Base-by-base conservation (phyloP, 1,140 invertebrate genomes). In the Drosophila arawakana region DNA sequence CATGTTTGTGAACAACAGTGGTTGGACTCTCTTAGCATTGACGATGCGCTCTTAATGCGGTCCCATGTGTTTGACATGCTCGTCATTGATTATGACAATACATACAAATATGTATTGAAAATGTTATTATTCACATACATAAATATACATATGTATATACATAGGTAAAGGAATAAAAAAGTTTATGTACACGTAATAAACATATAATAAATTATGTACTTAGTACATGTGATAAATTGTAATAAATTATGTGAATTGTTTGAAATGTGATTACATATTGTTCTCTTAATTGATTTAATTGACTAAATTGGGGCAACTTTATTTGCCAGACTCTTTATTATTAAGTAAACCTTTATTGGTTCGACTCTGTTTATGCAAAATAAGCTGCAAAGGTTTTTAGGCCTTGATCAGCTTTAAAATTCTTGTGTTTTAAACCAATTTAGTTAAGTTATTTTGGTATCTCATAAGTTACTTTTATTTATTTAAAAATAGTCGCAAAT, bases 11-110 rank as follows among this genome's bases (percentile, higher is more conserved):
- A 7, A 10, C 54, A 41, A 10, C 54, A 41, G 54, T 57, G 54
- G 54, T 41, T 10, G 37, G 5, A 41, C 25, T 57, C 54, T 57
- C 37, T 37, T 25, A n/a, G 50, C 46, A 30, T 7, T 60, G 18
- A 30, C 13, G 5, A n/a, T 9, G 25, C 54, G 59, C 70, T 73
- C 63, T 73, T 73, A 54, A 18, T 15, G 9, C 30, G 18, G 9
- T 18, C 44, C 65, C 58, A 50, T 68, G 70, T 58, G 67, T 44
- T 30, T 71, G 72, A 21, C 41, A 70, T 74, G 67, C 66, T 74
- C 66, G 49, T 61, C 72, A 70, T 70, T 74, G 72, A 74, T 70
- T 70, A 74, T 74, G 66, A 62, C 70, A 68, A 50, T 61, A 43
- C 37, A 67, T 41, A 9, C 46, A 30, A 49, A 43, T 34, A 25